phyloP scores from a whole-genome alignment of 2,797 vertebrate species.

The Squalus acanthias region DNA sequence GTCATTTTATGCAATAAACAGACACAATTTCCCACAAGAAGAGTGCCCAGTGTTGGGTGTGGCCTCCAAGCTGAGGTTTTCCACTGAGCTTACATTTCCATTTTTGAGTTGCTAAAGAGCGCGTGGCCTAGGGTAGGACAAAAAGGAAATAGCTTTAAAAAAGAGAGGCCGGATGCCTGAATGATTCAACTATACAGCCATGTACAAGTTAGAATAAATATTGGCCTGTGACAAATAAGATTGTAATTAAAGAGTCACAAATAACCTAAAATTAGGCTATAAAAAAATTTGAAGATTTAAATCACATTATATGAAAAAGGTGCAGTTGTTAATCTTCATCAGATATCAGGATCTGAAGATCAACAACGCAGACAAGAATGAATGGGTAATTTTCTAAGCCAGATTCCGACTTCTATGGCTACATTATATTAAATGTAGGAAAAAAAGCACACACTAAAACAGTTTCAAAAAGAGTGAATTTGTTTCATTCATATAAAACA shows the following conservation, averaged over 20 bases:
- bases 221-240: background rate
- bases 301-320: background rate
- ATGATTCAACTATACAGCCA: background rate
- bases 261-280: background rate
- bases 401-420: background rate
- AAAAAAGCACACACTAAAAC: background rate
- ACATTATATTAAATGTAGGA: background rate
- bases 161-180: background rate
- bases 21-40: background rate
- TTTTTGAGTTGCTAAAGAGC: background rate
- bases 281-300: background rate
- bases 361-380: background rate
- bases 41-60: background rate
- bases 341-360: background rate
- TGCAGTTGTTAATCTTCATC: background rate
- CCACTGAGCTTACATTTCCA: background rate
- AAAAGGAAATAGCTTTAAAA: background rate
- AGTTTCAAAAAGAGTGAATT: background rate
- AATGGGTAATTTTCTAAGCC: background rate
- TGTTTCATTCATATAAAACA: background rate
- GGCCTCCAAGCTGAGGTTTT: background rate
- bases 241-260: background rate
- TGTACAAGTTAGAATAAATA: background rate
- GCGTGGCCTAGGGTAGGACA: background rate
- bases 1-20: slow-evolving; percentile 9